A percentile compares a stretch with the other conserved stretches of the same genome.
These are phyloP conservation scores for Scrobipalpa atriplicella DNA, from an alignment of 2,888 invertebrate species.

Conservation along the genomic window DNA sequence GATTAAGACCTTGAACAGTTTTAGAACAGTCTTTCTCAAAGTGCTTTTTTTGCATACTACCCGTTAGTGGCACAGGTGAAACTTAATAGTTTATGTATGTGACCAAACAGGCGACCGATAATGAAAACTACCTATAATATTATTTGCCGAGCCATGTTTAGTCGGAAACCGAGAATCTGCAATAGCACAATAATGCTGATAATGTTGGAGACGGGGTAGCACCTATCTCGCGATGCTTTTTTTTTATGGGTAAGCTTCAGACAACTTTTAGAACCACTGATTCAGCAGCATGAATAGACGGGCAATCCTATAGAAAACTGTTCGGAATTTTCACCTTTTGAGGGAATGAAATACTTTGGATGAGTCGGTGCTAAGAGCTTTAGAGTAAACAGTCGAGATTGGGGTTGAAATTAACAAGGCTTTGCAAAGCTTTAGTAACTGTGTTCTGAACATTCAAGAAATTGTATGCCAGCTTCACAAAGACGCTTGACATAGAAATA, in stretches of 20 bases:
- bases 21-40: not conserved
- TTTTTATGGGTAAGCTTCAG: not conserved
- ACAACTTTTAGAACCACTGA: not conserved
- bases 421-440: not conserved
- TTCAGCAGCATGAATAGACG: slow-evolving; percentile 1
- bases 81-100: too few species aligned
- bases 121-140: too few species aligned
- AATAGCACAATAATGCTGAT: too few species aligned
- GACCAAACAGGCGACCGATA: not conserved
- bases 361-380: slow-evolving; percentile 4
- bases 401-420: slow-evolving; percentile 3
- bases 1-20: slow-evolving; percentile 14
- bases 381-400: not conserved
- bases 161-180: too few species aligned
- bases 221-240: not conserved
- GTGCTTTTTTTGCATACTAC: too few species aligned
- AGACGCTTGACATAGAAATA: not conserved
- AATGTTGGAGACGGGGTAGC: too few species aligned
- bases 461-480: not conserved
- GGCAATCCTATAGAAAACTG: slow-evolving; percentile 4
- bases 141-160: too few species aligned
- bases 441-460: not conserved
- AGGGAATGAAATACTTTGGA: slow-evolving; percentile 2
- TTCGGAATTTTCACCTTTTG: slow-evolving; percentile 8
- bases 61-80: too few species aligned